phyloP scores from a whole-genome alignment of 2,888 invertebrate genomes.

The Entomobrya multifasciata region DNA sequence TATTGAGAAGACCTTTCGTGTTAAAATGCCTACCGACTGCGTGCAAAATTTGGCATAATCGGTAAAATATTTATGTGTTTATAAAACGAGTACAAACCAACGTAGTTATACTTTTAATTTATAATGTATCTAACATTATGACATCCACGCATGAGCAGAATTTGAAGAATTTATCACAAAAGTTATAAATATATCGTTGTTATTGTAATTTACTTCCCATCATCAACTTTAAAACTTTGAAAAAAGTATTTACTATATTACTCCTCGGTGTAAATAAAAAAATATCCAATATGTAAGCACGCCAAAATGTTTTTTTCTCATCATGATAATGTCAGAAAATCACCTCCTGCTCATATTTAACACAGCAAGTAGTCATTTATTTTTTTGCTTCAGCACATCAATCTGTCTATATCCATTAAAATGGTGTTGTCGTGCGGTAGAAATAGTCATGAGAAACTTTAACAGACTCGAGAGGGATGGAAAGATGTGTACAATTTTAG shows the following conservation, averaged over 20 bases:
- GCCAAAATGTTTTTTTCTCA: slow-evolving; percentile 43
- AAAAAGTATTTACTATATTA: slow-evolving; percentile 13
- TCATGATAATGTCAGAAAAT: slow-evolving; percentile 65
- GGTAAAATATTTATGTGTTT: too few relatives aligned
- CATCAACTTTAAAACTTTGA: slow-evolving; percentile 47
- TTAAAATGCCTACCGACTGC: too few relatives aligned
- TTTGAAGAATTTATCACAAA: slow-evolving; percentile 31
- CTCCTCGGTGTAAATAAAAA: slow-evolving; percentile 23
- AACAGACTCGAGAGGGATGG: slow-evolving; percentile 32
- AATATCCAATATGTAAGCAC: slow-evolving; percentile 4
- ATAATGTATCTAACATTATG: too few relatives aligned
- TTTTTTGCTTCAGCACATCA: slow-evolving; percentile 53
- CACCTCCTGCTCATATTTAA: slow-evolving; percentile 61
- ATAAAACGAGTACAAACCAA: too few relatives aligned
- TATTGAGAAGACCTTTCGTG: too few relatives aligned
- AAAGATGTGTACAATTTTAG: too few relatives aligned
- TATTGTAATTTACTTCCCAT: slow-evolving; percentile 55
- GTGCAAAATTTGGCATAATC: too few relatives aligned
- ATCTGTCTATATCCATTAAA: slow-evolving; percentile 60
- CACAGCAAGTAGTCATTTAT: slow-evolving; percentile 61
- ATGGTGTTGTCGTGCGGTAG: slow-evolving; percentile 60
- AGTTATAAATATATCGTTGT: slow-evolving; percentile 43
- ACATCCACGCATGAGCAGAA: background rate
- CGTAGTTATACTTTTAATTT: too few relatives aligned
- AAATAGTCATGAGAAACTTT: slow-evolving; percentile 26